Evolutionary conservation across 1,140 invertebrate genomes (phyloP).

Genomic region (Euura lappo): DNA sequence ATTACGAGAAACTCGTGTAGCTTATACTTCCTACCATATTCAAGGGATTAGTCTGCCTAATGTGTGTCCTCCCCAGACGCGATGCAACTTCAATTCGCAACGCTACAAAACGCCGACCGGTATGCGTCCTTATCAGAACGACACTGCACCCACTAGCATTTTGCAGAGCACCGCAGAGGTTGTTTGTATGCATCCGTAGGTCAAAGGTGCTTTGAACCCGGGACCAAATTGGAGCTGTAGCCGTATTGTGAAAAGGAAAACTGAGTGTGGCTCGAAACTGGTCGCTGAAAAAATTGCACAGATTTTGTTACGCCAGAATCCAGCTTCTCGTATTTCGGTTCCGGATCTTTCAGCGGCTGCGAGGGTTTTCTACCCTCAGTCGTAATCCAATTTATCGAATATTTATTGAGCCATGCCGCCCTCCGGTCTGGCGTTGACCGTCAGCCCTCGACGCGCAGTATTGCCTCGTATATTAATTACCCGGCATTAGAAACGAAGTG

Average conservation of each 20-base stretch:
- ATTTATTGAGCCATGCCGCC: background rate
- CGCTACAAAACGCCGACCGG: slow-evolving; percentile 17
- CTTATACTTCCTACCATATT: slow-evolving; percentile 17
- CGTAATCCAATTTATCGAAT: background rate
- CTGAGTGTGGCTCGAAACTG: too few species aligned
- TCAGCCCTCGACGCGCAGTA: background rate
- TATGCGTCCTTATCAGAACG: background rate
- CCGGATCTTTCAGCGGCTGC: too few species aligned
- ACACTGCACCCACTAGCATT: slow-evolving; percentile 13
- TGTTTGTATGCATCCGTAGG: slow-evolving; percentile 1
- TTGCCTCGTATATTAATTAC: slow-evolving; percentile 1
- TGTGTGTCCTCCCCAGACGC: slow-evolving; percentile 20
- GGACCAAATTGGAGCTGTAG: background rate
- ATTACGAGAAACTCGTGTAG: slow-evolving; percentile 32
- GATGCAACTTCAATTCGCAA: slow-evolving; percentile 32
- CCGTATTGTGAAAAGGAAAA: background rate
- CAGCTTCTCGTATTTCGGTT: too few species aligned
- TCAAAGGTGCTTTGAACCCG: background rate
- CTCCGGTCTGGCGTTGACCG: background rate
- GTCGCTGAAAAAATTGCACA: too few species aligned
- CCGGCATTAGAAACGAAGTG: background rate
- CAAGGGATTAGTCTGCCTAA: slow-evolving; percentile 33
- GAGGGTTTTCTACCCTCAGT: too few species aligned
- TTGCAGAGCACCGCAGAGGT: slow-evolving; percentile 10
- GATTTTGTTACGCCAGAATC: too few species aligned